A percentile compares a stretch with the other conserved stretches of the same genome.
Evolutionary conservation across 2,113 vertebrate species (phyloP).

Genomic region (Pelmatolapia mariae): DNA sequence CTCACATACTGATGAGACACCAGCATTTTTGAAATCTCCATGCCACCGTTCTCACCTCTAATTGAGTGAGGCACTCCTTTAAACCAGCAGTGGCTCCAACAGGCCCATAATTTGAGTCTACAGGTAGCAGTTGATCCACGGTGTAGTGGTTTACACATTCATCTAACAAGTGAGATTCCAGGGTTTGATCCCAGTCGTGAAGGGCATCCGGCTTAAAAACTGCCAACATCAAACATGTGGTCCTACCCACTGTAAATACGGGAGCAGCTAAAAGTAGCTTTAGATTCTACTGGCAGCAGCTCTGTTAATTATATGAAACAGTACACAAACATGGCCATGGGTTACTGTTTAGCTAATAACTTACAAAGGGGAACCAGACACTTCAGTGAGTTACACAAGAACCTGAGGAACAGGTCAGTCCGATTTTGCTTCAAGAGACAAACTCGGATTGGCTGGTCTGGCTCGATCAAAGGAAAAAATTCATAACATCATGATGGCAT

Average conservation of each 20-base stretch:
- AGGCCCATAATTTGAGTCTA: neutral
- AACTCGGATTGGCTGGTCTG: neutral
- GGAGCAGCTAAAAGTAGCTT: neutral
- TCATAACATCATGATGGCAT: neutral
- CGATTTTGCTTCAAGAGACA: neutral
- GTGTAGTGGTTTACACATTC: neutral
- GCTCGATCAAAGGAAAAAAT: neutral
- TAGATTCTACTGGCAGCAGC: constrained; percentile 18
- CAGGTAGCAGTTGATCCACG: constrained; percentile 1
- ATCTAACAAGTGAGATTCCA: neutral
- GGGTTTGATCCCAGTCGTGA: neutral
- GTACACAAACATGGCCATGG: neutral
- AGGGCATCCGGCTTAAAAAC: neutral
- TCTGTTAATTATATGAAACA: neutral
- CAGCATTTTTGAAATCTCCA: neutral
- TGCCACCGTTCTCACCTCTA: neutral
- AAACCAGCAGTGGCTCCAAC: neutral
- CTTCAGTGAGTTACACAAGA: constrained; percentile 20
- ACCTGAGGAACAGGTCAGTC: neutral
- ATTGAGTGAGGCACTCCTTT: neutral
- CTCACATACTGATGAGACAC: neutral
- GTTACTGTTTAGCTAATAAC: neutral
- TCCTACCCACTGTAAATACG: neutral
- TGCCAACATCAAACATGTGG: neutral
- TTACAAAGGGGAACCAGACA: constrained; percentile 7